Evolutionary conservation across 2,797 vertebrate species (phyloP).

Genomic region (Pangasius larnaudii): DNA sequence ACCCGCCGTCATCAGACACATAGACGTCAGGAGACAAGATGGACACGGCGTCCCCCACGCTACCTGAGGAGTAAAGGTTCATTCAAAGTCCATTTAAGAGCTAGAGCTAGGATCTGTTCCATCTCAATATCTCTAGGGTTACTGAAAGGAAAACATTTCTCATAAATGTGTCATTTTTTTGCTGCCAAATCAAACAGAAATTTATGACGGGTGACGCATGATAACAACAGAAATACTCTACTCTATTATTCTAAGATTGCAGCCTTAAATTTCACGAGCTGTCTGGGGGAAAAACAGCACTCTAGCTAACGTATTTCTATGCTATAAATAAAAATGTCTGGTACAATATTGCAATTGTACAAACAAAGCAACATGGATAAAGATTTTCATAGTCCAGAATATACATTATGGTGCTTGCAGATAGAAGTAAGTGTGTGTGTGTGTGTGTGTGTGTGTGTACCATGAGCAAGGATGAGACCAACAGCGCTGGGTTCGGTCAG

Average conservation of each 20-base stretch:
- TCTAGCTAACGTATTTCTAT: background rate
- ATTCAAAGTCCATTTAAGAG: background rate
- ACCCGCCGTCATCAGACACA: slow-evolving; percentile 93
- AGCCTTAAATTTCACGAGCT: background rate
- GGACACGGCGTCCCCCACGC: slow-evolving; percentile 88
- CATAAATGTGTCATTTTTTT: background rate
- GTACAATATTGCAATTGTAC: background rate
- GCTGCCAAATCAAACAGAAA: background rate
- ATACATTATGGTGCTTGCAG: background rate
- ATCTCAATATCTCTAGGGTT: background rate
- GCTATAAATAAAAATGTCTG: background rate
- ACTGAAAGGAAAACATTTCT: background rate
- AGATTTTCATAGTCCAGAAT: background rate
- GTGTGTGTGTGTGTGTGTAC: slow-evolving; percentile 66
- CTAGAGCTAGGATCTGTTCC: background rate
- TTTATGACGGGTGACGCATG: background rate
- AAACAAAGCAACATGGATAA: background rate
- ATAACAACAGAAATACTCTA: background rate
- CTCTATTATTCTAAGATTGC: background rate
- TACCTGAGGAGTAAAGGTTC: slow-evolving; percentile 75
- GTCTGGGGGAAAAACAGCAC: background rate
- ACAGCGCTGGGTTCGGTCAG: slow-evolving; percentile 88
- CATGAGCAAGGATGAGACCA: slow-evolving; percentile 91
- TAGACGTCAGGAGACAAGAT: slow-evolving; percentile 88
- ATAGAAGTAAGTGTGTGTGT: background rate